Base-by-base conservation (phyloP, 2,888 invertebrate species). In the Crossocerus cetratus region DNA sequence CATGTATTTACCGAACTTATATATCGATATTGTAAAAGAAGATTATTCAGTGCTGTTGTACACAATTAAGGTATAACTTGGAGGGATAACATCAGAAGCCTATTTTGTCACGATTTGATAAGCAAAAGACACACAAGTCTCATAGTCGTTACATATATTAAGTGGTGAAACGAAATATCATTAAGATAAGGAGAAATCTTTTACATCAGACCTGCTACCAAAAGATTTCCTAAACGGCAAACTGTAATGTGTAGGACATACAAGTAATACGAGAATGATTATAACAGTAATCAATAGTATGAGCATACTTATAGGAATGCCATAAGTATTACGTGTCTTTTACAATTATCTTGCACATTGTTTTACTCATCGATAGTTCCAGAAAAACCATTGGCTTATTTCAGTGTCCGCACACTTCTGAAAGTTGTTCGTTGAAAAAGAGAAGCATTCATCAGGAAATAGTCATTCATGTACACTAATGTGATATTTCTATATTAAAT, bases 81-180 rank as follows among this genome's bases (percentile, higher is more conserved):
- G 21, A 44, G 44, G 60, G 58, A 60, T 56, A 65, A 23, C 45
- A 56, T 49, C 56, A 55, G 67, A 69, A 59, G 57, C 32, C 64
- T 80, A 79, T 72, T 77, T 80, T 80, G 44, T 65, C 63, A 69
- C 66, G 60, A 62, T 71, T 72, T 68, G 67, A 77, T 65, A 76
- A 69, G 78, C 23, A 23, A 65, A 65, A 76, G 14, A 4, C 13
- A 42, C 53, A 60, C 53, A 74, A 43, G 18, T 57, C 43, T 53
- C 49, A 32, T 5, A 53, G 57, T 72, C 65, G 53, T 42, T 14
- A 21, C 8, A 32, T 45, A 58, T 8, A 13, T 44, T 59, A 53
- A 44, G 22, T 61, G 54, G 16, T 3, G 45, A 54, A n/a, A 16
- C 56, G 18, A 61, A 18, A 8, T 60, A 57, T 16, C 20, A 42